phyloP scores from a whole-genome alignment of 2,888 invertebrate species.

The Adelognathus sp. region DNA sequence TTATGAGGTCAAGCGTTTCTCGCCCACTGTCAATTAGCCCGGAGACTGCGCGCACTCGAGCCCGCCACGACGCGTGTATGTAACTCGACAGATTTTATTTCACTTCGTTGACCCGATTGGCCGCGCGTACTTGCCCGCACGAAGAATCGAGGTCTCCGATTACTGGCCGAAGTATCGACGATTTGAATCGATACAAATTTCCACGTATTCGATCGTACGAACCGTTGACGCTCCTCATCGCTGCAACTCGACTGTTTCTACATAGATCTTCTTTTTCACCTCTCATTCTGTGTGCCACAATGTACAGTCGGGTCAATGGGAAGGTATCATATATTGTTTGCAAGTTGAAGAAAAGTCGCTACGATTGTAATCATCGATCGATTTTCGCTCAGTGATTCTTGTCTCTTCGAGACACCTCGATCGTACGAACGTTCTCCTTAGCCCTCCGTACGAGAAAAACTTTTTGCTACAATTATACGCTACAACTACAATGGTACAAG shows the following conservation, averaged over 20 bases:
- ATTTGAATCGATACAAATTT: slow-evolving; percentile 63
- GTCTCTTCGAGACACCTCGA: not conserved
- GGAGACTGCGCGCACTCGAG: slow-evolving; percentile 66
- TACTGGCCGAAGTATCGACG: slow-evolving; percentile 65
- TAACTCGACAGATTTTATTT: slow-evolving; percentile 78
- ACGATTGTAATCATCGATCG: no score
- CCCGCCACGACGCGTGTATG: no score
- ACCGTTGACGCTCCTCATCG: not conserved
- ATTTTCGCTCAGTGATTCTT: no score
- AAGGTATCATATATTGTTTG: no score
- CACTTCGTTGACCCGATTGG: slow-evolving; percentile 74
- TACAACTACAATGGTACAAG: slow-evolving; percentile 4
- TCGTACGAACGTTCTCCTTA: not conserved
- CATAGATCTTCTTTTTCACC: no score
- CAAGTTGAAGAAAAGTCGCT: not conserved
- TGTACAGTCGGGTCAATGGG: no score
- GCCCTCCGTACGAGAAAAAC: slow-evolving; percentile 5
- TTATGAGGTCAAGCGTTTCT: slow-evolving; percentile 77
- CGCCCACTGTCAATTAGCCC: slow-evolving; percentile 79
- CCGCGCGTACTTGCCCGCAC: slow-evolving; percentile 62
- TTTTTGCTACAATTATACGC: slow-evolving; percentile 19
- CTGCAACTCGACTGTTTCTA: not conserved
- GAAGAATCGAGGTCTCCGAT: slow-evolving; percentile 68
- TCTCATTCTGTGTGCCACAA: no score
- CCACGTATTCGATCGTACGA: slow-evolving; percentile 9